phyloP scores from a whole-genome alignment of 2,797 vertebrate species.

The Diceros bicornis region DNA sequence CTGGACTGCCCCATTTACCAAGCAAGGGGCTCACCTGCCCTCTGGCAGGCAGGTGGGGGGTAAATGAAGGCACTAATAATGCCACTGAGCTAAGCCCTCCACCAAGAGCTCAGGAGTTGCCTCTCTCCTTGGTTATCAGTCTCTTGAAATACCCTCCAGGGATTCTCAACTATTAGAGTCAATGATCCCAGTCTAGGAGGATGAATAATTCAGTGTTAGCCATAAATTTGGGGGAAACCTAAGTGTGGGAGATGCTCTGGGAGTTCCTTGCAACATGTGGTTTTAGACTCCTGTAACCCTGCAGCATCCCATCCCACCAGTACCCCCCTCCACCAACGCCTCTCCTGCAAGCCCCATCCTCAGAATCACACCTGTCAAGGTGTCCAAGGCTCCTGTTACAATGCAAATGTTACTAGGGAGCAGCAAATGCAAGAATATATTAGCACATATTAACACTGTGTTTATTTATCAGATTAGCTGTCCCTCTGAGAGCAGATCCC shows the following conservation, averaged over 20 bases:
- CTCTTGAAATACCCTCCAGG: background rate
- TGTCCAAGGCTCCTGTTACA: background rate
- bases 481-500: background rate
- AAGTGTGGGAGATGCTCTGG: background rate
- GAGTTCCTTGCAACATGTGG: background rate
- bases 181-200: constrained; percentile 40
- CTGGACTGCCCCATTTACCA: background rate
- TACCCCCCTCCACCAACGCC: background rate
- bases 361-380: background rate
- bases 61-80: background rate
- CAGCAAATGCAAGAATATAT: background rate
- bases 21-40: background rate
- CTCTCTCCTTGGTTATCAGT: constrained; percentile 26
- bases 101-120: background rate
- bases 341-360: background rate
- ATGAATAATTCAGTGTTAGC: constrained; percentile 67
- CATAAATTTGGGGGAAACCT: background rate
- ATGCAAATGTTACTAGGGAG: background rate
- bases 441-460: background rate
- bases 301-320: background rate
- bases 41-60: background rate
- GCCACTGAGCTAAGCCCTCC: background rate
- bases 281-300: background rate
- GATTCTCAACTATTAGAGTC: constrained; percentile 48
- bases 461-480: constrained; percentile 52